A percentile compares a stretch with the other conserved stretches of the same genome.
These are phyloP conservation scores for Agriotes lineatus DNA, from an alignment of 2,888 invertebrate genomes.

Conservation along the genomic window DNA sequence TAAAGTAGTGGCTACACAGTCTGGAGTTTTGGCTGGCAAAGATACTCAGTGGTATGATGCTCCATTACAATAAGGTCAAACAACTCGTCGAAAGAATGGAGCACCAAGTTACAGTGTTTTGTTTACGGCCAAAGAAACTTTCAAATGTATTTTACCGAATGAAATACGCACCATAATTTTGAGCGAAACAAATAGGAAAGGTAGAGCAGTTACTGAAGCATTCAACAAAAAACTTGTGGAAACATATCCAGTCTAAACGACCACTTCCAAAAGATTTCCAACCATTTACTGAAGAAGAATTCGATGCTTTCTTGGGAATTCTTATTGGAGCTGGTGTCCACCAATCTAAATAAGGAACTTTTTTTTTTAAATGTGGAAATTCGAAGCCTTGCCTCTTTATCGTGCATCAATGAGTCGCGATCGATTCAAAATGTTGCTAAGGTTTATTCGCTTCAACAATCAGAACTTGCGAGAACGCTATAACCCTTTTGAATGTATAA, in stretches of 20 bases:
- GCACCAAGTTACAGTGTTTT: neutral
- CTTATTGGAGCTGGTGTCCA: constrained; percentile 24
- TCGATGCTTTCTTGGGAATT: constrained; percentile 29
- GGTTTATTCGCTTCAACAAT: constrained; percentile 40
- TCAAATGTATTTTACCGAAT: constrained; percentile 14
- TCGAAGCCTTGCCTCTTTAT: constrained; percentile 24
- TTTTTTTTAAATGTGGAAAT: constrained; percentile 28
- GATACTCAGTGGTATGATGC: constrained; percentile 20
- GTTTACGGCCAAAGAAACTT: constrained; percentile 1
- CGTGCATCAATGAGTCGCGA: constrained; percentile 23
- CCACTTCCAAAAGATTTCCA: constrained; percentile 20
- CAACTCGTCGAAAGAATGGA: constrained; percentile 9
- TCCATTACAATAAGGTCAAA: constrained; percentile 1
- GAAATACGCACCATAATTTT: constrained; percentile 23
- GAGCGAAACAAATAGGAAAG: constrained; percentile 5
- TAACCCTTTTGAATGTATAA: constrained; percentile 30
- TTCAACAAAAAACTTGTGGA: neutral
- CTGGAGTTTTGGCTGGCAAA: neutral
- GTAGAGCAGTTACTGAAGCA: neutral
- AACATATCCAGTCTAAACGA: constrained; percentile 9
- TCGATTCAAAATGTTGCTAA: constrained; percentile 25
- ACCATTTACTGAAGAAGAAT: constrained; percentile 19
- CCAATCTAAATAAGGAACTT: constrained; percentile 26
- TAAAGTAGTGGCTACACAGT: neutral
- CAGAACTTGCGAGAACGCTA: constrained; percentile 11